phyloP scores from a whole-genome alignment of 2,797 vertebrate species.

The Rhynchotus rufescens region DNA sequence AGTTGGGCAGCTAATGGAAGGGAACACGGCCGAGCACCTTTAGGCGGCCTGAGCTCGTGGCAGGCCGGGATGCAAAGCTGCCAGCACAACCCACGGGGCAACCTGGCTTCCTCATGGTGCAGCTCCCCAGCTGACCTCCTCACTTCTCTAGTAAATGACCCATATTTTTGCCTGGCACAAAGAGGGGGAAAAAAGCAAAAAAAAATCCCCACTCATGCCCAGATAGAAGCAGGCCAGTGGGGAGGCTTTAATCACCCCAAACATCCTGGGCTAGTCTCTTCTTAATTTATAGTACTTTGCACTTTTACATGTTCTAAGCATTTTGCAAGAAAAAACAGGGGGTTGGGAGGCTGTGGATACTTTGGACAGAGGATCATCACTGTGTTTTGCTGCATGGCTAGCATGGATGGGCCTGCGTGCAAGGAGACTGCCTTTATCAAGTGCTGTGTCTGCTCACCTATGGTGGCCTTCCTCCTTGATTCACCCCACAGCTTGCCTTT shows the following conservation, averaged over 20 bases:
- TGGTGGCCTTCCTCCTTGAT: background rate
- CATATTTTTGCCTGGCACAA: conserved; percentile 1
- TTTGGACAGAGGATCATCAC: background rate
- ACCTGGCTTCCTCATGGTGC: accelerated
- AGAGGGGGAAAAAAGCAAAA: background rate
- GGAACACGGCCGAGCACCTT: background rate
- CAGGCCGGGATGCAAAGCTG: background rate
- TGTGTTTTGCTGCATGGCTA: background rate
- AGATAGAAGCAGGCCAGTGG: background rate
- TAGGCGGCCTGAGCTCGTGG: background rate
- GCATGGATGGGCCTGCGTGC: background rate
- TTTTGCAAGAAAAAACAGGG: background rate
- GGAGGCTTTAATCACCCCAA: background rate
- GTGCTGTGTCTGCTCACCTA: background rate
- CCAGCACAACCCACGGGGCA: background rate
- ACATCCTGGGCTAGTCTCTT: background rate
- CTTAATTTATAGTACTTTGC: background rate
- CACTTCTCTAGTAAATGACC: background rate
- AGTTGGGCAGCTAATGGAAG: background rate
- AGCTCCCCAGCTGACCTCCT: background rate
- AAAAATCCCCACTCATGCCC: background rate
- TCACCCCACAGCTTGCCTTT: background rate
- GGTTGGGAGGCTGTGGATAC: background rate
- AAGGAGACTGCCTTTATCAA: background rate
- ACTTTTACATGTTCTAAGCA: background rate